Percentiles rank a stretch among this genome's conserved stretches.
phyloP scores from a whole-genome alignment of 1,140 invertebrate genomes.

The Listronotus oregonensis region DNA sequence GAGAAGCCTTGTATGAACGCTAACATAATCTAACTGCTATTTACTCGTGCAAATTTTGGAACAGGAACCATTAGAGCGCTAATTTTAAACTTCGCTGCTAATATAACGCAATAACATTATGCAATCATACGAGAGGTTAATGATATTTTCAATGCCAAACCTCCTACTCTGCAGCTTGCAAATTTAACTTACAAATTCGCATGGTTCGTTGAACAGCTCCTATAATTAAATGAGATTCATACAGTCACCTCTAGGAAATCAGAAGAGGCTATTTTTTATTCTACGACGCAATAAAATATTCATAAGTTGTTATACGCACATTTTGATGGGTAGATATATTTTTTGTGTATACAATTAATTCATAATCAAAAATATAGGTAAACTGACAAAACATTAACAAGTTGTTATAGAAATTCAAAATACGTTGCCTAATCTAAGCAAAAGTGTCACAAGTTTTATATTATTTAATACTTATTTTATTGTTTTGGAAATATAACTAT shows the following conservation, averaged over 20 bases:
- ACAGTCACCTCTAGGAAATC: slow-evolving; percentile 20
- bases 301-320: slow-evolving; percentile 12
- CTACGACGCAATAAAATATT: slow-evolving; percentile 24
- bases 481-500: too few relatives aligned
- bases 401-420: too few relatives aligned
- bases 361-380: too few relatives aligned
- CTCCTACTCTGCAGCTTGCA: slow-evolving; percentile 36
- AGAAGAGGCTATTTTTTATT: slow-evolving; percentile 14
- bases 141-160: slow-evolving; percentile 38
- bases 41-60: slow-evolving; percentile 3
- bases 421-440: too few relatives aligned
- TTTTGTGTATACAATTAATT: too few relatives aligned
- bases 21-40: not conserved
- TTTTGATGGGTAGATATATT: not conserved
- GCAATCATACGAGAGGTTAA: slow-evolving; percentile 35
- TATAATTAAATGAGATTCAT: slow-evolving; percentile 32
- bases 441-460: too few relatives aligned
- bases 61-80: slow-evolving; percentile 19
- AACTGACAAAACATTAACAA: too few relatives aligned
- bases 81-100: slow-evolving; percentile 25
- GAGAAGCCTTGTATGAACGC: too few relatives aligned
- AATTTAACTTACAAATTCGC: slow-evolving; percentile 35
- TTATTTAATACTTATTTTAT: too few relatives aligned
- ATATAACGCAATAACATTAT: slow-evolving; percentile 31
- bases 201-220: slow-evolving; percentile 35